Evolutionary conservation across 2,888 invertebrate species (phyloP), one percentile per base, ranked within the genome.

Genomic region (Limnephilus lunatus): DNA sequence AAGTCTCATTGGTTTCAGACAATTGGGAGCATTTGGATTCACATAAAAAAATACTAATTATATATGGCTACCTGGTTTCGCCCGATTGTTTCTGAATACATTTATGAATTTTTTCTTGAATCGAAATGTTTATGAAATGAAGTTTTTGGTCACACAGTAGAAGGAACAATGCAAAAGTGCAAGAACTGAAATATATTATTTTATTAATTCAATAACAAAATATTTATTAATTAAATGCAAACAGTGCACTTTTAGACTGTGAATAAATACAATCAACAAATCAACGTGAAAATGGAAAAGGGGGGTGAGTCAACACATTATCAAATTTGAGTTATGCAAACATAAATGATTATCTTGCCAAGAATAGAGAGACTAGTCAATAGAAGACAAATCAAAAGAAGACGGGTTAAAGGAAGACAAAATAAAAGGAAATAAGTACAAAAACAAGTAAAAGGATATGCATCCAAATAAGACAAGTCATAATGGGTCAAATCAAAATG

Each of bases 171-270:
- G 25, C 9, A 68, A 68, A 68, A 25, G 1, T n/a, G 68, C 68
- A 68, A 68, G 25, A 19, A 68, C 9, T 25, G 25, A n/a, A 68
- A 32, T 82, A 14, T 32, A 32, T 15, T 0, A 14, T 15, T 14
- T 15, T 2, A 14, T 82, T 7, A 31, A 32, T 82, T 82, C 32
- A 82, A 82, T 32, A 82, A 31, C 31, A 3, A 19, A 35, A 82
- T 82, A 82, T 82, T 82, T 15, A 82, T 4, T 82, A 31, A 82
- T 82, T 82, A 15, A 68, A 68, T 68, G 68, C 68, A 68, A 68
- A 68, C 68, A n/a, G 7, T 25, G 68, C 7, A 68, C 68, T 68
- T 68, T 68, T 68, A 68, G 68, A 68, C 7, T 53, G 25, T 68
- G 25, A 68, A 68, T 19, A 68, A 68, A 68, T 25, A 68, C 19